These are phyloP conservation scores for Pollenia amentaria DNA, from an alignment of 2,888 invertebrate genomes.

Conservation along the genomic window DNA sequence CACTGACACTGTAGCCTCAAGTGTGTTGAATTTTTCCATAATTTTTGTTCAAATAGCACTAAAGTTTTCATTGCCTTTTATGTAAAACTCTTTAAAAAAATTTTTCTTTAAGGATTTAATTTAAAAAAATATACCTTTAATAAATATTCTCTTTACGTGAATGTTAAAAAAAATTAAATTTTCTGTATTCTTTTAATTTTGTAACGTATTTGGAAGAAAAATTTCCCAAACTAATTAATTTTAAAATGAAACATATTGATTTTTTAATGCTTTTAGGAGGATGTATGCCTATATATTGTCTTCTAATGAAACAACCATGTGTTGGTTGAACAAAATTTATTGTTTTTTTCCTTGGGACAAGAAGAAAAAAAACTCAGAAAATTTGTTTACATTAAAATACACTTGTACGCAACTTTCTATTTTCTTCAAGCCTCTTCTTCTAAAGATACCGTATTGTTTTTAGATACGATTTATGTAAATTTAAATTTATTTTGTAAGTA, in stretches of 20 bases:
- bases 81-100: not conserved
- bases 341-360: constrained; percentile 21
- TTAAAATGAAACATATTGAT: constrained; percentile 63
- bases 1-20: constrained; percentile 57
- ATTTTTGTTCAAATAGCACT: constrained; percentile 14
- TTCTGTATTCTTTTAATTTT: constrained; percentile 23
- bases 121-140: not conserved
- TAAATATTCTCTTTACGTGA: not conserved
- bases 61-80: constrained; percentile 38
- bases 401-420: constrained; percentile 16
- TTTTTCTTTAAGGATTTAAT: constrained; percentile 18
- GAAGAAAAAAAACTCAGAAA: constrained; percentile 11
- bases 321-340: constrained; percentile 44
- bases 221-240: constrained; percentile 76
- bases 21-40: constrained; percentile 23
- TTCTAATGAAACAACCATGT: constrained; percentile 51
- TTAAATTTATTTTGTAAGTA: constrained; percentile 18
- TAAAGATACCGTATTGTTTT: constrained; percentile 29
- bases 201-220: constrained; percentile 77
- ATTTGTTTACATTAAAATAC: constrained; percentile 56
- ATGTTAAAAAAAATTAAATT: constrained; percentile 3
- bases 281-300: not conserved
- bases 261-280: not conserved
- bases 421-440: constrained; percentile 11
- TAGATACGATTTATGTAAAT: constrained; percentile 59